These are phyloP conservation scores for Hafferia zeledoni DNA, from an alignment of 2,797 vertebrate species.

Conservation along the genomic window DNA sequence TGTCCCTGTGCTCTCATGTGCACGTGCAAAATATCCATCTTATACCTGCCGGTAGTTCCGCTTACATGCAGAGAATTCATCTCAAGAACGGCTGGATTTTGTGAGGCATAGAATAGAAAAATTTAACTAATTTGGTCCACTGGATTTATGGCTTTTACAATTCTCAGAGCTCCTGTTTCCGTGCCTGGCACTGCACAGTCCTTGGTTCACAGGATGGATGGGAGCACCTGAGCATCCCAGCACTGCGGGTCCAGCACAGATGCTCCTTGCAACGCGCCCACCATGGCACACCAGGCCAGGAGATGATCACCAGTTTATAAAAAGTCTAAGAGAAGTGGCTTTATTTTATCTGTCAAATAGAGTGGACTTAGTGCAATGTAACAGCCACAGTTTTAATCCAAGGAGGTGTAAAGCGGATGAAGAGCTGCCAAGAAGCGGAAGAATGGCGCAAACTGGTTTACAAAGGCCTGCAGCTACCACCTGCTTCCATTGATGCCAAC, in stretches of 20 bases:
- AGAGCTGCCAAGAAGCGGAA: not conserved
- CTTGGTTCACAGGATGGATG: not conserved
- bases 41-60: not conserved
- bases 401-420: not conserved
- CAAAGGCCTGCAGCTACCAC: not conserved
- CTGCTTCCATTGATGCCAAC: not conserved
- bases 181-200: not conserved
- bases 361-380: rapidly evolving
- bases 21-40: slow-evolving; percentile 6
- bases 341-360: not conserved
- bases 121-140: slow-evolving; percentile 37
- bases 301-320: not conserved
- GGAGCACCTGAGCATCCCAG: not conserved
- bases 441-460: rapidly evolving
- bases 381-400: not conserved
- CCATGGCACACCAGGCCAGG: not conserved
- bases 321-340: not conserved
- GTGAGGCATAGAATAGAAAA: slow-evolving; percentile 41
- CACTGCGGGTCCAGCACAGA: not conserved
- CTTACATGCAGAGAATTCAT: not conserved
- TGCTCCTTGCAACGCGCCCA: rapidly evolving
- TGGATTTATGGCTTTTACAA: slow-evolving; percentile 38
- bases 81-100: slow-evolving; percentile 12
- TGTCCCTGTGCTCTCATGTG: not conserved
- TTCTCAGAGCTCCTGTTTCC: slow-evolving; percentile 9